These are phyloP conservation scores for Steinernema carpocapsae DNA, from an alignment of 2,888 invertebrate species.

Conservation along the genomic window DNA sequence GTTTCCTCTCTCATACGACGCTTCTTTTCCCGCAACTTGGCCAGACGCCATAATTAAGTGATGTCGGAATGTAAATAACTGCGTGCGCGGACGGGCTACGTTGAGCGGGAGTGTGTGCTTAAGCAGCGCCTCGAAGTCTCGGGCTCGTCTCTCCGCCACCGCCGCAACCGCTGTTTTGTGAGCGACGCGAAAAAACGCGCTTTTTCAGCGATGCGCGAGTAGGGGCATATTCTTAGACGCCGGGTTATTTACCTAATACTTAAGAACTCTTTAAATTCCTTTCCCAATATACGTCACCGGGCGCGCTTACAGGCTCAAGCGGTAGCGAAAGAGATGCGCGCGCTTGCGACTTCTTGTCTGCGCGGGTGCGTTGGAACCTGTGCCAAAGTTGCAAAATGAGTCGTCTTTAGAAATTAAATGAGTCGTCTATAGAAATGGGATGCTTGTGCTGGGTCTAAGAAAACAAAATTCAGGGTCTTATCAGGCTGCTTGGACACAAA, in stretches of 20 bases:
- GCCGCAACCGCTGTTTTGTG: constrained; percentile 16
- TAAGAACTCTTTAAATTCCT: constrained; percentile 33
- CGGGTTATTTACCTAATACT: constrained; percentile 32
- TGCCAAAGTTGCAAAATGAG: too few relatives aligned
- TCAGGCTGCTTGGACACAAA: too few relatives aligned
- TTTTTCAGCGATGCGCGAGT: constrained; percentile 33
- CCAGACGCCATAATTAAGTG: constrained; percentile 21
- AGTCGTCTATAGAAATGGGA: too few relatives aligned
- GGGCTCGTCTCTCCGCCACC: constrained; percentile 11
- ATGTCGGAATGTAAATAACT: constrained; percentile 30
- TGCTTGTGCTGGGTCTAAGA: too few relatives aligned
- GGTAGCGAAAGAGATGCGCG: constrained; percentile 8
- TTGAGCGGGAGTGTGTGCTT: constrained; percentile 9
- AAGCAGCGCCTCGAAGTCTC: constrained; percentile 25
- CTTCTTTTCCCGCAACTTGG: constrained; percentile 10
- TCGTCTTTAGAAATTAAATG: too few relatives aligned
- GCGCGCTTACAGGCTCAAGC: constrained; percentile 17
- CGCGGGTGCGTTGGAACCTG: neutral
- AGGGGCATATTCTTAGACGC: constrained; percentile 33
- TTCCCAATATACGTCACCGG: constrained; percentile 27
- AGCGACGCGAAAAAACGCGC: constrained; percentile 27
- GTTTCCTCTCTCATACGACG: neutral
- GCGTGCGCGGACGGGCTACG: neutral
- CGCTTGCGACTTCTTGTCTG: neutral
- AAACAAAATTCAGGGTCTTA: too few relatives aligned